Base-by-base conservation (phyloP, 2,797 vertebrate genomes). In the Pelodytes ibericus region DNA sequence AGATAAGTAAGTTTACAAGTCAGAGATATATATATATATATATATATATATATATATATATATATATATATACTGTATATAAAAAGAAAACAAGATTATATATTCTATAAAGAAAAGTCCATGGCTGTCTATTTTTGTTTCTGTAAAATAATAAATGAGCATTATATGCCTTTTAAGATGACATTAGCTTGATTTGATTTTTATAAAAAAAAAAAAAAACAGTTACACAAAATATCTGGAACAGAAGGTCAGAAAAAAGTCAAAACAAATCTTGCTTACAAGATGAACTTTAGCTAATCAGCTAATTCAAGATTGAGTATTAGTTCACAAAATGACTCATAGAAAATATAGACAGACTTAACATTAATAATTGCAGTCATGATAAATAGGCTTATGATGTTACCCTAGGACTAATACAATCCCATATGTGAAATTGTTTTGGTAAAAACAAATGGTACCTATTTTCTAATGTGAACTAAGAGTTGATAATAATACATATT, bases 211-310 rank as follows among this genome's bases (percentile, higher is more conserved):
- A 68, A 49, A 67, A 68, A 60, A 11, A 74, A 71, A 71, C 49
- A 71, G 49, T 68, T 60, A 49, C 61, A 61, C 33, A 73, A 64
- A 65, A 59, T 63, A 3, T 65, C 30, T 72, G 36, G 75, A 72
- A 77, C 75, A 77, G 20, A 77, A 77, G 75, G 69, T 77, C 69
- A 77, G 26, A 51, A 67, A 56, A 20, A 53, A 72, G 68, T 72
- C 75, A 77, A 72, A 72, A 59, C 44, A 29, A 67, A 67, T 66
- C 75, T 77, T 66, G 27, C 69, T 71, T 71, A 77, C 53, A 71
- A 77, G 75, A 49, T 71, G 61, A 77, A 77, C 75, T 71, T 77
- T 71, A 31, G 33, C 68, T 66, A 77, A 77, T 57, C 71, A 72
- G 68, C 75, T 77, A 72, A 66, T 77, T 49, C 16, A 51, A 49